Evolutionary conservation across 1,140 invertebrate species (phyloP), one percentile per base, ranked within the genome.

Genomic region (Manduca sexta): DNA sequence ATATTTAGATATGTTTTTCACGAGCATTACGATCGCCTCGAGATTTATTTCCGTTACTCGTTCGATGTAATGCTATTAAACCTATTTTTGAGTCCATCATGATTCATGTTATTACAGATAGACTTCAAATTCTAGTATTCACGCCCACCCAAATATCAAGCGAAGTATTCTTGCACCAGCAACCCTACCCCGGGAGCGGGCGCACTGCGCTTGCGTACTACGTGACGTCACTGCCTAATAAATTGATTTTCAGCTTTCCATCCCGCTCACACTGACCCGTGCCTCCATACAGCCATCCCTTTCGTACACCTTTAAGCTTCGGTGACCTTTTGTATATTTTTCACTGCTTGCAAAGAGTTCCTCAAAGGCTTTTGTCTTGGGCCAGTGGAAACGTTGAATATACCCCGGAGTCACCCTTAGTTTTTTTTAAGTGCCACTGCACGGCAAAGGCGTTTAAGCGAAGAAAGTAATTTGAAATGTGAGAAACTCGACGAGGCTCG

Each of bases 151-250:
- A 8, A 26, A 26, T 26, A 5, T 26, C 8, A 8, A 0, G 11
- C 11, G 5, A n/a, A 11, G n/a, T 34, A 8, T 34, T 34, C 33
- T 12, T 40, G 13, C 14, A 17, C 18, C 63, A 65, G 84, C 84
- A 84, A 87, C 76, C 64, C 76, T 45, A 50, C 52, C 69, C 79
- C 74, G 80, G 81, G 81, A 71, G 49, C 38, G 44, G 44, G 16
- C 46, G 49, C 49, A 65, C 30, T 45, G 70, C 86, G 86, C 83
- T 68, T 76, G 86, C 83, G 84, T 69, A 49, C 8, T 17, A 1
- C 57, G 81, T 86, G 84, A 87, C 85, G 86, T 87, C 84, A 87
- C 83, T 50, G 55, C 63, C 70, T 85, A 84, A 86, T 87, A 86
- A 87, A 87, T 87, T 87, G 86, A 86, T 87, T 87, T 87, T 87